phyloP scores from a whole-genome alignment of 1,140 invertebrate species.

The Drosophila nannoptera region DNA sequence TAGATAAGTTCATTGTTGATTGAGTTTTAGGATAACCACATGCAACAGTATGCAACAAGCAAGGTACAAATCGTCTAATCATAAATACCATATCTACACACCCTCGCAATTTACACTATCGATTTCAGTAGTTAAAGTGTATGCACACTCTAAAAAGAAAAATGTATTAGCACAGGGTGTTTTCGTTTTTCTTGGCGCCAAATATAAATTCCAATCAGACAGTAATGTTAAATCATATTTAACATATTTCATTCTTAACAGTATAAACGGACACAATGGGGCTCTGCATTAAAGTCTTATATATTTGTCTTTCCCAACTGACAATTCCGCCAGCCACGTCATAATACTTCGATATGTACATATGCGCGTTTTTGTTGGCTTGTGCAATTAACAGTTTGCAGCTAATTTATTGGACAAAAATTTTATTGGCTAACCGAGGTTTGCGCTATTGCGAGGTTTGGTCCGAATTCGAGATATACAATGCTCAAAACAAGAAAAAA shows the following conservation, averaged over 20 bases:
- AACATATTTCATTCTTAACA: too few relatives aligned
- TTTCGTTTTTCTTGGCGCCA: slow-evolving; percentile 3
- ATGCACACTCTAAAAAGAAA: slow-evolving; percentile 6
- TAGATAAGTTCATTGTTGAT: slow-evolving; percentile 39
- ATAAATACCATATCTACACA: slow-evolving; percentile 26
- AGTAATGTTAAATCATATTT: too few relatives aligned
- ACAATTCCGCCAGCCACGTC: slow-evolving; percentile 14
- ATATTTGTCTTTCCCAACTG: neutral
- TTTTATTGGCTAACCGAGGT: slow-evolving; percentile 54
- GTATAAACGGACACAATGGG: too few relatives aligned
- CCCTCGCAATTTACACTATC: neutral
- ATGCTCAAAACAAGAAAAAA: slow-evolving; percentile 19
- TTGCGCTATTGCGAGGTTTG: slow-evolving; percentile 48
- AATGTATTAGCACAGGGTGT: slow-evolving; percentile 13
- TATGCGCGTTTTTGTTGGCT: slow-evolving; percentile 51
- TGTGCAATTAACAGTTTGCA: slow-evolving; percentile 55
- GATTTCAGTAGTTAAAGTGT: slow-evolving; percentile 6
- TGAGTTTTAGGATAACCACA: neutral
- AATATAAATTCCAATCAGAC: neutral
- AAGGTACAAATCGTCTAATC: slow-evolving; percentile 19
- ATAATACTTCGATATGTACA: slow-evolving; percentile 18
- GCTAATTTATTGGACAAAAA: slow-evolving; percentile 65
- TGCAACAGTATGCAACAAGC: slow-evolving; percentile 3
- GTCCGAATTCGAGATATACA: slow-evolving; percentile 37
- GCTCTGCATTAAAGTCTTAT: too few relatives aligned